phyloP scores from a whole-genome alignment of 1,140 invertebrate species.

The Tribolium castaneum region DNA sequence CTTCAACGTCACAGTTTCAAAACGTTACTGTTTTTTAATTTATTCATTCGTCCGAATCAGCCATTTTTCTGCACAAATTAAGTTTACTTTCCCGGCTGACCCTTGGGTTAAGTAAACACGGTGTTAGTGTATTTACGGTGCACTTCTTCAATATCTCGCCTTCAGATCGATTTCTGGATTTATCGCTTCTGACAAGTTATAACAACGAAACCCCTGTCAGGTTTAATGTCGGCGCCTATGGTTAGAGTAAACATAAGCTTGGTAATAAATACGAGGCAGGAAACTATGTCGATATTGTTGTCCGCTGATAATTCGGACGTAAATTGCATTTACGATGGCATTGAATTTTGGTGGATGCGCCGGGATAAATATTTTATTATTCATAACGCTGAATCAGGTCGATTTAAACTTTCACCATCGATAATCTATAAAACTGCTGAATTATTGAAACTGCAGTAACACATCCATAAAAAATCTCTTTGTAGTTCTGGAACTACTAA shows the following conservation, averaged over 20 bases:
- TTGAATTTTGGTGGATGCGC: conserved; percentile 22
- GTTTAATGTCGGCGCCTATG: background rate
- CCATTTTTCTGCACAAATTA: no score
- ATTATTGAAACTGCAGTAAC: background rate
- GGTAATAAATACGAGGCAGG: background rate
- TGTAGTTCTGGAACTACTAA: background rate
- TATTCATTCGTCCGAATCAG: no score
- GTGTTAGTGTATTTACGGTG: no score
- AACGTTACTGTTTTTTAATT: no score
- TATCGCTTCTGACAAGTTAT: background rate
- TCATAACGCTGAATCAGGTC: background rate
- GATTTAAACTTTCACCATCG: no score
- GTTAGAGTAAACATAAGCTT: background rate
- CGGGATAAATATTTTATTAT: background rate
- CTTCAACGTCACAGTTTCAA: no score
- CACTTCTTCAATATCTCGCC: no score
- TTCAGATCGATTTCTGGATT: background rate
- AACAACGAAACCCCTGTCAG: background rate
- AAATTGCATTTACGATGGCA: background rate
- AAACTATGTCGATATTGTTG: background rate
- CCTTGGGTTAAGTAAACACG: no score
- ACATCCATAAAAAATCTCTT: background rate
- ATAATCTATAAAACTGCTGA: no score
- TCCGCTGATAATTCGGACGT: background rate
- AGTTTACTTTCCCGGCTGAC: no score